Evolutionary conservation across 1,140 invertebrate species (phyloP), one percentile per base, ranked within the genome.

Genomic region (Venturia canescens): DNA sequence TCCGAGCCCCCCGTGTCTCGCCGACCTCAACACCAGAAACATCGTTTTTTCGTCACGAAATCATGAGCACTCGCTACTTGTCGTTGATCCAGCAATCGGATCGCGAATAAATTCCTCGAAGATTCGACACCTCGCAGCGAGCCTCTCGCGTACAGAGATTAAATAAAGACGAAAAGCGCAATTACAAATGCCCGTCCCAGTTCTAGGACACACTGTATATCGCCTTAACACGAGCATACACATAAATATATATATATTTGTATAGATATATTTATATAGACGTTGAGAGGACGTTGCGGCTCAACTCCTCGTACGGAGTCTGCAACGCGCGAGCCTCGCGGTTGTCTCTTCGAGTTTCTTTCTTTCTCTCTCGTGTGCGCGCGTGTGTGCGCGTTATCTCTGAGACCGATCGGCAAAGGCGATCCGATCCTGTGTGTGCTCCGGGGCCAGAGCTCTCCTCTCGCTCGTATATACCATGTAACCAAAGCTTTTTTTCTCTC

Each of bases 381-480:
- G n/a, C n/a, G n/a, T n/a, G n/a, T n/a, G n/a, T n/a, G n/a, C n/a
- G n/a, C n/a, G 21, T 71, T 87, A 87, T 87, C 86, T 83, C 16
- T 63, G 15, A 53, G 80, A 76, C 84, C 85, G 83, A 87, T 87
- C 86, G 86, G 81, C 83, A 69, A 80, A 84, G 63, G 80, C 80
- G 79, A 78, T 67, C 18, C 71, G 80, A 78, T 83, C 80, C 85
- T 80, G 80, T 80, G 83, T 86, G 69, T 78, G 26, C 78, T 69
- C 72, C 69, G 71, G 69, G 78, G 60, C 76, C 18, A 81, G 67
- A 27, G 60, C 44, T 72, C 48, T 72, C 48, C 31, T 27, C 31
- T 72, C 57, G 27, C 26, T 83, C 21, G 80, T 79, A 80, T 79
- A 80, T 70, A 53, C 69, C 44, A 74, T 53, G 21, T 74, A 74